Base-by-base conservation (phyloP, 2,888 invertebrate species). In the Archips xylosteana region DNA sequence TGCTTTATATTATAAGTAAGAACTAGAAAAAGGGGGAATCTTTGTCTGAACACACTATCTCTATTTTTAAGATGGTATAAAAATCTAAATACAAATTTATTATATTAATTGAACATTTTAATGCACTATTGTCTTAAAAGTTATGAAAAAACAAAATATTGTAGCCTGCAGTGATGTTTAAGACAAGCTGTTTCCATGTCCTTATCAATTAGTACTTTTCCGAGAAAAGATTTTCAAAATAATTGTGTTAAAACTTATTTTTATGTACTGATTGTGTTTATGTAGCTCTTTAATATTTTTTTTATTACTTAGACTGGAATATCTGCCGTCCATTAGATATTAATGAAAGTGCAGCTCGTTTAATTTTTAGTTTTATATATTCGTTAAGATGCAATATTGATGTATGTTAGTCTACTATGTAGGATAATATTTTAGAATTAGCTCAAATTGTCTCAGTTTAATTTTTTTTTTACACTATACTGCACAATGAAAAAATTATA, bases 271-370 rank as follows among this genome's bases (percentile, higher is more conserved):
- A 23, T 23, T 23, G 23, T 23, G 23, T 23, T 23, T 23, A 23
- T 23, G 47, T 49, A 49, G 1, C 49, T 49, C 49, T 10, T 9
- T 9, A 45, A 45, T 45, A 51, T 54, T 54, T 32, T 32, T 57
- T 12, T 57, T 32, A 54, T 63, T 57, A 23, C 8, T 9, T 59
- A 12, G 9, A 23, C n/a, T 73, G 59, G 64, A 73, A 73, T 69
- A 59, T 73, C 73, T 57, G 57, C 73, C 73, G 68, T 69, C 73
- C 73, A 59, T 59, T 63, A 59, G 66, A 71, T 42, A 59, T 12
- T 59, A 59, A 47, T 13, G 8, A 54, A 61, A 59, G 36, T 13
- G 8, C 45, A 61, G 12, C 9, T 34, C 39, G n/a, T 54, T 70
- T 42, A 62, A 23, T 72, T 62, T 6, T 47, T 67, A 71, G 5